Evolutionary conservation across 2,888 invertebrate species (phyloP).

Genomic region (Cheilosia soror): DNA sequence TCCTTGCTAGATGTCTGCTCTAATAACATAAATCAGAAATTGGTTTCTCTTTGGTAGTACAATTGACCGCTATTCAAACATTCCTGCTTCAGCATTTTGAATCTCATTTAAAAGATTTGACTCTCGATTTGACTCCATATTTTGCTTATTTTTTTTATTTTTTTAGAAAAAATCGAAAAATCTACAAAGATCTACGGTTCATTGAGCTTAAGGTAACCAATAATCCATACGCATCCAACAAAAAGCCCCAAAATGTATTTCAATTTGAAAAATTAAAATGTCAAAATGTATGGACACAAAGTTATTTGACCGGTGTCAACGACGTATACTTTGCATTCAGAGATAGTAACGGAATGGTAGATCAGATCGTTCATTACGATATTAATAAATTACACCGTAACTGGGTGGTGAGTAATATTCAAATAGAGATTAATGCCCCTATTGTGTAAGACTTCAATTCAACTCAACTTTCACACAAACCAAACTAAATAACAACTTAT

Average conservation of each 20-base stretch:
- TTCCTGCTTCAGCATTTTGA: too few relatives aligned
- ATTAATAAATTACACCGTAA: constrained; percentile 85
- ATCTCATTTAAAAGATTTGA: too few relatives aligned
- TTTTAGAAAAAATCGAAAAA: constrained; percentile 6
- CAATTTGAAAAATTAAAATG: constrained; percentile 85
- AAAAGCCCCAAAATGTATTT: constrained; percentile 82
- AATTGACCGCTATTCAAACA: too few relatives aligned
- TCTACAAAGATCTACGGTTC: constrained; percentile 83
- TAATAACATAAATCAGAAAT: too few relatives aligned
- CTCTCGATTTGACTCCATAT: too few relatives aligned
- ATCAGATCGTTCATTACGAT: constrained; percentile 84
- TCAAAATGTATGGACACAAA: constrained; percentile 91
- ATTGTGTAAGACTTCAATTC: too few relatives aligned
- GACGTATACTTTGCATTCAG: constrained; percentile 88
- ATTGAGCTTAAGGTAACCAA: constrained; percentile 89
- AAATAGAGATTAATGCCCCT: too few relatives aligned
- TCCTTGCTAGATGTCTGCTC: too few relatives aligned
- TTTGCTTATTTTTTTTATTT: background rate
- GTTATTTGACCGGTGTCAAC: constrained; percentile 88
- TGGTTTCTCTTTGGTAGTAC: too few relatives aligned
- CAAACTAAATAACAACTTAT: too few relatives aligned
- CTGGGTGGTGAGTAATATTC: constrained; percentile 77
- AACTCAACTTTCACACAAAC: too few relatives aligned
- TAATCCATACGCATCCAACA: constrained; percentile 83
- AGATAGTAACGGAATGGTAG: constrained; percentile 87